phyloP scores from a whole-genome alignment of 2,113 vertebrate species.

The Platycercus adscitus region DNA sequence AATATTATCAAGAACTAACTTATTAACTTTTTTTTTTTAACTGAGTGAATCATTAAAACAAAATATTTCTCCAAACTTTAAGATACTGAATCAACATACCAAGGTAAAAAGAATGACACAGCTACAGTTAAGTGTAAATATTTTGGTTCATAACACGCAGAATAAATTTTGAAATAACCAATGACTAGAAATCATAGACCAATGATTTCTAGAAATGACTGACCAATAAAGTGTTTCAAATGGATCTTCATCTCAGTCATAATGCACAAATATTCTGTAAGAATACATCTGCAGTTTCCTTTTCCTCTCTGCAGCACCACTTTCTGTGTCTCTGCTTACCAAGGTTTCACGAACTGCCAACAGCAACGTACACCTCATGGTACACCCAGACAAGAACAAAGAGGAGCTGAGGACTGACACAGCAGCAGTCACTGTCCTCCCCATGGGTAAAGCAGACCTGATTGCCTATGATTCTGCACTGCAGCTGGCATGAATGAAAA shows the following conservation, averaged over 20 bases:
- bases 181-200: not conserved
- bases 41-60: not conserved
- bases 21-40: not conserved
- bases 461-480: not conserved
- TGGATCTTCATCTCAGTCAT: not conserved
- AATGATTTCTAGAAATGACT: not conserved
- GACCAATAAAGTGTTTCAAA: not conserved
- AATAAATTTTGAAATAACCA: not conserved
- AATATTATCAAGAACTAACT: not conserved
- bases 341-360: not conserved
- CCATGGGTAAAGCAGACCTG: not conserved
- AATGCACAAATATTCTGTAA: not conserved
- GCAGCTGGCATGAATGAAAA: not conserved
- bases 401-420: not conserved
- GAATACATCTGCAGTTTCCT: not conserved
- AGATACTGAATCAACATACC: not conserved
- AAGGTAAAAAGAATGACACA: not conserved
- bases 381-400: accelerated
- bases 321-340: not conserved
- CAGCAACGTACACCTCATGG: not conserved
- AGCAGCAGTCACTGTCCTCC: not conserved
- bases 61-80: not conserved
- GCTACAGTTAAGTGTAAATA: not conserved
- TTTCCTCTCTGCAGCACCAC: not conserved
- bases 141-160: not conserved